Evolutionary conservation across 2,888 invertebrate species (phyloP).

Genomic region (Lymantria monacha): DNA sequence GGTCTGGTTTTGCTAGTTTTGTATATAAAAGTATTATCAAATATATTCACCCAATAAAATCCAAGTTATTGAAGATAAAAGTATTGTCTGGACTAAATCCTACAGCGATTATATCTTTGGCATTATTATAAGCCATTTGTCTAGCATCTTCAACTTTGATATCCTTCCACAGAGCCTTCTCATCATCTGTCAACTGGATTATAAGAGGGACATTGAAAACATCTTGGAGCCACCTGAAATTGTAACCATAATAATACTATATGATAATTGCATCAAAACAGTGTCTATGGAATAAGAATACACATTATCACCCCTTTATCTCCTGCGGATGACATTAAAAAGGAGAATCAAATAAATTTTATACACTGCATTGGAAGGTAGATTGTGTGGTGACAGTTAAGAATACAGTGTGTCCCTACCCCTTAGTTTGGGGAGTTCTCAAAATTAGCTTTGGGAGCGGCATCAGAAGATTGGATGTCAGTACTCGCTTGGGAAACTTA

Average conservation of each 20-base stretch:
- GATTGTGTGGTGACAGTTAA: no score
- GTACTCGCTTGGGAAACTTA: no score
- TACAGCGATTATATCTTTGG: conserved; percentile 98
- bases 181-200: conserved; percentile 99
- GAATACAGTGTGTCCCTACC: no score
- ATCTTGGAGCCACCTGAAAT: conserved; percentile 95
- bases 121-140: conserved; percentile 93
- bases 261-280: not conserved
- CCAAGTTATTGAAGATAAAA: conserved; percentile 97
- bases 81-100: conserved; percentile 97
- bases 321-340: no score
- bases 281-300: not conserved
- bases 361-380: no score
- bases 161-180: conserved; percentile 98
- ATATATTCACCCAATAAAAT: conserved; percentile 92
- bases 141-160: conserved; percentile 93
- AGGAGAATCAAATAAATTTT: no score
- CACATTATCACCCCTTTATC: not conserved
- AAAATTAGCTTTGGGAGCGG: no score
- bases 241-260: not conserved
- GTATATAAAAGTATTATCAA: not conserved
- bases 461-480: no score
- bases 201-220: conserved; percentile 97
- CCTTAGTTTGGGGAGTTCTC: no score
- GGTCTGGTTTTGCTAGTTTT: no score